Evolutionary conservation across 2,113 vertebrate genomes (phyloP).

Genomic region (Cacatua alba): DNA sequence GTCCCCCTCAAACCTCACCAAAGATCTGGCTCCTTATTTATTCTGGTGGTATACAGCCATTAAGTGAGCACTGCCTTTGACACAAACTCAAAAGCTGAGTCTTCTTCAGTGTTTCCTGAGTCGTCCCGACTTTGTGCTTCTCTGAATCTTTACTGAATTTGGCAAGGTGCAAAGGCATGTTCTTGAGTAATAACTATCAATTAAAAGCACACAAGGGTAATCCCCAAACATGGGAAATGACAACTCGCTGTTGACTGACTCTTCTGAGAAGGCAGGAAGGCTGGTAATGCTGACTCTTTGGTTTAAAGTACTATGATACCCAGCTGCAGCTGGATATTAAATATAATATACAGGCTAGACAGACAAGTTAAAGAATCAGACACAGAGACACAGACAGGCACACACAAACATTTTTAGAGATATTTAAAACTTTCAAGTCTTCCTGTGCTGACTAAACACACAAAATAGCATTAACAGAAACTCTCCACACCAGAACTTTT

Average conservation of each 20-base stretch:
- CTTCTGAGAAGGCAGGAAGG: not conserved
- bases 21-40: not conserved
- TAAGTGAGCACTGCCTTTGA: not conserved
- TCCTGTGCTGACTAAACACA: not conserved
- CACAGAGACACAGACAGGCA: not conserved
- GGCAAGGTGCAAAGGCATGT: not conserved
- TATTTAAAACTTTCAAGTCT: not conserved
- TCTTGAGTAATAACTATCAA: not conserved
- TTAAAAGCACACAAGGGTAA: not conserved
- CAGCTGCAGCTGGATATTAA: not conserved
- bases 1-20: not conserved
- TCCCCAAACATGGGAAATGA: not conserved
- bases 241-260: not conserved
- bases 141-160: not conserved
- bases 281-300: not conserved
- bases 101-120: not conserved
- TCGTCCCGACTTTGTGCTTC: not conserved
- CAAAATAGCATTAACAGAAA: not conserved
- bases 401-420: not conserved
- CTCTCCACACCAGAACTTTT: not conserved
- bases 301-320: not conserved
- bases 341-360: not conserved
- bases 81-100: not conserved
- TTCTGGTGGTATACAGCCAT: not conserved
- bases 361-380: not conserved